Conservation (phyloP, 2,888 invertebrate genomes). For the Ceratothoa steindachneri region DNA sequence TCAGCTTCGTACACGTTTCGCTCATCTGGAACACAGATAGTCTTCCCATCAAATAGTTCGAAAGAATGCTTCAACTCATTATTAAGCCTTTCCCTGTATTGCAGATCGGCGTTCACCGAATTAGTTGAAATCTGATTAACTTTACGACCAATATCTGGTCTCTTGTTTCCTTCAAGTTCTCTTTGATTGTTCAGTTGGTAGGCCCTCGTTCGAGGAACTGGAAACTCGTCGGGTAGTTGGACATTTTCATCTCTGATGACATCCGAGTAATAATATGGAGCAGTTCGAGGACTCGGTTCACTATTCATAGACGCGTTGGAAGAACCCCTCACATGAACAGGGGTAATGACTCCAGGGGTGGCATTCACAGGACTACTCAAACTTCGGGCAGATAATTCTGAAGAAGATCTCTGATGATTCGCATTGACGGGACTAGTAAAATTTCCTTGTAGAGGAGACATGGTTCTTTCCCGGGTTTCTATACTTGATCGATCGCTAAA, state of each 20-base stretch:
- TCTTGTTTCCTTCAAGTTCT: conserved; percentile 44
- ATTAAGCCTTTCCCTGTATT: conserved; percentile 33
- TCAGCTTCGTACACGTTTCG: conserved; percentile 45
- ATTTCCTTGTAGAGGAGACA: background rate
- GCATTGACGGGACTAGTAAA: conserved; percentile 10
- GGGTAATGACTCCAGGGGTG: background rate
- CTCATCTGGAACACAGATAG: conserved; percentile 39
- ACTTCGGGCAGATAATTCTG: conserved; percentile 32
- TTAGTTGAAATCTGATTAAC: conserved; percentile 44
- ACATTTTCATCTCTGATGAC: conserved; percentile 37
- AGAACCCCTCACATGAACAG: conserved; percentile 5
- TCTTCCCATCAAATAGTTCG: conserved; percentile 41
- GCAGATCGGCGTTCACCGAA: conserved; percentile 22
- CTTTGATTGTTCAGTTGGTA: conserved; percentile 47
- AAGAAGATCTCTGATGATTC: conserved; percentile 32
- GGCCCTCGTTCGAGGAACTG: conserved; percentile 33
- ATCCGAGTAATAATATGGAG: conserved; percentile 48
- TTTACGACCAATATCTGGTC: conserved; percentile 47
- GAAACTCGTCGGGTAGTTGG: conserved; percentile 21
- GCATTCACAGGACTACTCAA: conserved; percentile 2
- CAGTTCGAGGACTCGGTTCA: conserved; percentile 45
- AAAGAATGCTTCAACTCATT: conserved; percentile 38
- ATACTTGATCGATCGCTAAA: background rate
- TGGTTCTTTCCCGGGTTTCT: background rate
- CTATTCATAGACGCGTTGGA: conserved; percentile 26